Evolutionary conservation across 2,113 vertebrate species (phyloP), one percentile per base, ranked within the genome.

Genomic region (Lampris incognitus): DNA sequence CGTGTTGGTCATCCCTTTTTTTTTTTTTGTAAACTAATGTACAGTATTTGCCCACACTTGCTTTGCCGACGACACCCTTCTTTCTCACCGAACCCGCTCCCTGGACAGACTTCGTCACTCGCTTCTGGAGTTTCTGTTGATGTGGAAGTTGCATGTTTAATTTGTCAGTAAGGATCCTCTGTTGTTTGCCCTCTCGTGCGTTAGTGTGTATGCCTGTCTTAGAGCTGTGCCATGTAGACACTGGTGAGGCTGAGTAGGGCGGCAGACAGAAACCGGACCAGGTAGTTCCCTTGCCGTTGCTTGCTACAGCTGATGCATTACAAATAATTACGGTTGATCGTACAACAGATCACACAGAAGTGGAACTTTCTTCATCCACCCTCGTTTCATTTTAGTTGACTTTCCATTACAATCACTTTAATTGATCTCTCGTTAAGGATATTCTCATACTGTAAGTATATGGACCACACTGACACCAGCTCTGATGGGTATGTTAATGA

Each of bases 101-200:
- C 85, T 39, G 69, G 77, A 76, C 73, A 59, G 78, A 77, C 55
- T 40, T 75, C 80, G 85, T 85, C 69, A 24, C 78, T 87, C 68
- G 72, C 81, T 78, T 73, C 87, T 24, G 24, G 40, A 41, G 71
- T 79, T 87, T 85, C 85, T 61, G 78, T 90, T 88, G 67, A 84
- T 86, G 87, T 87, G 82, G 69, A 50, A 80, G 73, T 70, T 89
- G 93, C 92, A 93, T 93, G 93, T 93, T 89, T 71, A 38, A 55
- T 75, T 79, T 81, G 79, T 90, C 61, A 7, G 81, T 92, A 55
- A 54, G 68, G 65, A 64, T 66, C 78, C 72, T 70, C 51, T 36
- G 56, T 82, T 79, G 4, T 13, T 78, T 24, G 65, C 75, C 82
- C 81, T 87, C 52, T 24, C 79, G 24, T 75, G 79, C 84, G 84